Percentiles rank a stretch among this genome's conserved stretches.
Conservation (phyloP, 2,888 invertebrate species). For the Watsonalla binaria region DNA sequence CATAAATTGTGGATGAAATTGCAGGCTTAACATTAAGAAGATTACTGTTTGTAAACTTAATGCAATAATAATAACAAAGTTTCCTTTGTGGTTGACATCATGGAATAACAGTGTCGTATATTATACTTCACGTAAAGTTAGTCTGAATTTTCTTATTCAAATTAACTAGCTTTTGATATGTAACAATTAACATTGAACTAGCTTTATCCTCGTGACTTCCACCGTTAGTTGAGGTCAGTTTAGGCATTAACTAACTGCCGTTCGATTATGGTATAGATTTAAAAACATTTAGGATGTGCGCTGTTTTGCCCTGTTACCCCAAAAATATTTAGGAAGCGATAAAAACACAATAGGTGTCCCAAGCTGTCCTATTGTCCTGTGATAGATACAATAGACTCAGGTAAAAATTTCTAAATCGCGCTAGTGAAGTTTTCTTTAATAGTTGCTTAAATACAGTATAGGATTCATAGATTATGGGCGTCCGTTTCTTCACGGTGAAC, state of each 20-base stretch:
- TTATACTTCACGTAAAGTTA: no score
- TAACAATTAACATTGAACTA: no score
- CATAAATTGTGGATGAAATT: not conserved
- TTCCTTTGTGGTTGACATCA: no score
- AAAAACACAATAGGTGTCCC: slow-evolving; percentile 33
- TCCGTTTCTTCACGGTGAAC: slow-evolving; percentile 71
- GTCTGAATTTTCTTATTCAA: no score
- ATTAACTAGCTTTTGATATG: no score
- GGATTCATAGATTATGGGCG: slow-evolving; percentile 29
- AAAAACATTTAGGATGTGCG: not conserved
- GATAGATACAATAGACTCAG: slow-evolving; percentile 49
- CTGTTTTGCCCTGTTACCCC: not conserved
- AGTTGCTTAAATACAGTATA: slow-evolving; percentile 24
- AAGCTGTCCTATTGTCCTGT: slow-evolving; percentile 29
- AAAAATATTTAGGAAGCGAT: slow-evolving; percentile 13
- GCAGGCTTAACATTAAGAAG: not conserved
- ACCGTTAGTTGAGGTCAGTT: no score
- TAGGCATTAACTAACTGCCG: no score
- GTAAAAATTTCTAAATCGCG: slow-evolving; percentile 55
- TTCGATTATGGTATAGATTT: no score
- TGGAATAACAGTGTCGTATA: no score
- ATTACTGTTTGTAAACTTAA: no score
- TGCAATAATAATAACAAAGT: no score
- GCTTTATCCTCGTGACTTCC: no score
- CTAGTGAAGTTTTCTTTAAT: slow-evolving; percentile 39